A percentile compares a stretch with the other conserved stretches of the same genome.
phyloP scores from a whole-genome alignment of 2,113 vertebrate genomes.

The Nanger granti region DNA sequence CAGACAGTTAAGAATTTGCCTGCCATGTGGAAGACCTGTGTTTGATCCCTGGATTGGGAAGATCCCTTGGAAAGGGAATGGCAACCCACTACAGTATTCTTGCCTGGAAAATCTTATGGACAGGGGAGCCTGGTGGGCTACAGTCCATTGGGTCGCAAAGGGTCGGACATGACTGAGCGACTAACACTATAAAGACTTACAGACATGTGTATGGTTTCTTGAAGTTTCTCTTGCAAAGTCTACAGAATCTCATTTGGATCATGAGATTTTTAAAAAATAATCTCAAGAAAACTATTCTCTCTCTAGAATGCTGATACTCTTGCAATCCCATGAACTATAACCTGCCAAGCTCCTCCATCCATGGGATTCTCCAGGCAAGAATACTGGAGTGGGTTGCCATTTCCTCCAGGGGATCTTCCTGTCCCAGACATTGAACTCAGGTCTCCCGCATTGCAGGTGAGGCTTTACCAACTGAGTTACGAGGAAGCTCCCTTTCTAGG shows the following conservation, averaged over 20 bases:
- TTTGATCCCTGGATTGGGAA: background rate
- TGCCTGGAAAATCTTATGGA: background rate
- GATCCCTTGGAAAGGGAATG: background rate
- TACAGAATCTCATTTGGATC: background rate
- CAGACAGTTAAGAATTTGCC: background rate
- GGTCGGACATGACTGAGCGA: fast-evolving
- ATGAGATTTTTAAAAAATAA: background rate
- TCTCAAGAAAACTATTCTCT: background rate
- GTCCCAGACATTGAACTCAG: too few species aligned
- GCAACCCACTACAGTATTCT: background rate
- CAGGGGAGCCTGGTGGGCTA: background rate
- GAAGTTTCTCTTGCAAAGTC: background rate
- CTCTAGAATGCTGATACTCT: background rate
- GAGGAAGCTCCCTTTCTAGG: background rate
- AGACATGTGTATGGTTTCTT: background rate
- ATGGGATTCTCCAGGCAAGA: background rate
- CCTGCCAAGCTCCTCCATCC: background rate
- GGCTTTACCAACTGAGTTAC: background rate
- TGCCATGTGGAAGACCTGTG: background rate
- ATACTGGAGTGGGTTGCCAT: background rate
- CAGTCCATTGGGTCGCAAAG: background rate
- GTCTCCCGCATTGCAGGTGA: background rate
- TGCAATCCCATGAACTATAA: background rate
- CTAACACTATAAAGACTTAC: background rate
- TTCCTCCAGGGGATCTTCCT: background rate